A percentile compares a stretch with the other conserved stretches of the same genome.
Conservation (phyloP, 2,113 vertebrate genomes). For the Poeciliopsis turrubarensis region DNA sequence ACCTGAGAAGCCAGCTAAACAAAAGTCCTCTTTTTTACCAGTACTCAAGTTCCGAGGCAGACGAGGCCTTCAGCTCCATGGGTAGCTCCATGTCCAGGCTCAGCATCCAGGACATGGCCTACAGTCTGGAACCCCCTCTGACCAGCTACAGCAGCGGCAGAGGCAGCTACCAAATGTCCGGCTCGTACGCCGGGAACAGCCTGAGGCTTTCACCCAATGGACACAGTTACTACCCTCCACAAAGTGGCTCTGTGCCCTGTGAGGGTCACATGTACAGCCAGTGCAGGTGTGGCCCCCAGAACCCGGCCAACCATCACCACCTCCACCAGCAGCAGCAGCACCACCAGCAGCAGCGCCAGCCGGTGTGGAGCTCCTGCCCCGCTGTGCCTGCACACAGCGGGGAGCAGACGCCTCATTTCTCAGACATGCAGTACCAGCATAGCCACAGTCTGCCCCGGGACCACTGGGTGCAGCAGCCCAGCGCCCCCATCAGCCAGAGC, state of each 20-base stretch:
- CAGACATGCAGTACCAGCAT: constrained; percentile 30
- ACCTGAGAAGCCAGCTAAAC: constrained; percentile 14
- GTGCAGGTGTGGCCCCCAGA: constrained; percentile 38
- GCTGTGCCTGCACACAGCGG: constrained; percentile 20
- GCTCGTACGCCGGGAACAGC: background rate
- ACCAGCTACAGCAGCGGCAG: constrained; percentile 67
- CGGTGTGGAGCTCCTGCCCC: constrained; percentile 55
- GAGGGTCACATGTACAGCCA: constrained; percentile 7
- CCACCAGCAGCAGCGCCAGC: background rate
- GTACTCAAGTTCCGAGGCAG: constrained; percentile 40
- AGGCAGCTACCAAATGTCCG: constrained; percentile 37
- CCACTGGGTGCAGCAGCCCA: constrained; percentile 11
- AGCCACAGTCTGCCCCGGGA: constrained; percentile 30
- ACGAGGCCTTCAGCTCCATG: constrained; percentile 72
- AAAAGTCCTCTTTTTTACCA: background rate
- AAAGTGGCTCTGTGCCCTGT: background rate
- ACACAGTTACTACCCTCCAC: fast-evolving
- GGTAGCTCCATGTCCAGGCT: constrained; percentile 60
- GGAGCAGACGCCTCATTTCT: background rate
- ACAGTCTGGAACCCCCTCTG: constrained; percentile 2
- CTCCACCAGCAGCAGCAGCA: background rate
- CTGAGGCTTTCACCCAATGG: background rate
- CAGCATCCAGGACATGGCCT: constrained; percentile 49
- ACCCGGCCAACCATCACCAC: background rate
- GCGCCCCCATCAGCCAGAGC: background rate